Conservation (phyloP, 2,797 vertebrate species). For the Rhincodon typus region DNA sequence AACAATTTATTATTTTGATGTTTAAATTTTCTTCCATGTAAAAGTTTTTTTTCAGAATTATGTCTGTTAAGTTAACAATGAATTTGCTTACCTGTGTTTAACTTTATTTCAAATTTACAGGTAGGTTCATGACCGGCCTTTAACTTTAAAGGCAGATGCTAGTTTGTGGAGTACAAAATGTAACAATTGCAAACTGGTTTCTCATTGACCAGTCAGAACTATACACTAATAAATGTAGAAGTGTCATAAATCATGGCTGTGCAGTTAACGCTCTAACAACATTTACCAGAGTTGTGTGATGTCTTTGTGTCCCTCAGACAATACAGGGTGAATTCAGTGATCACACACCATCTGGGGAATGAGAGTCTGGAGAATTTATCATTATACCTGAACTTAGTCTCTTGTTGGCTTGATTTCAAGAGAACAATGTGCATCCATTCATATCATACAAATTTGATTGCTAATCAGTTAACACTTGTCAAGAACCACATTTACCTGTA, state of each 20-base stretch:
- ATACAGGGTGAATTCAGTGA: background rate
- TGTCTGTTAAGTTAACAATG: background rate
- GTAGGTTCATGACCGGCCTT: background rate
- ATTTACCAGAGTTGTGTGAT: background rate
- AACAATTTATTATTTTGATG: too few species aligned
- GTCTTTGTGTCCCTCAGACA: background rate
- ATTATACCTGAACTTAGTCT: background rate
- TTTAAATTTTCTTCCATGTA: background rate
- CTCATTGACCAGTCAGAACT: background rate
- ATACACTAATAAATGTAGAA: background rate
- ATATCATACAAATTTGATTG: conserved; percentile 12
- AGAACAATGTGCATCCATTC: background rate
- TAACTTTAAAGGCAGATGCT: background rate
- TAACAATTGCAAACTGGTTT: background rate
- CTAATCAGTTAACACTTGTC: conserved; percentile 21
- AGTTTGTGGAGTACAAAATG: background rate
- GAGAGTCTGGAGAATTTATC: background rate
- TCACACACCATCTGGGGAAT: background rate
- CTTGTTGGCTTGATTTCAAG: background rate
- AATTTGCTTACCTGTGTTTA: too few species aligned
- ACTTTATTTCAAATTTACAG: background rate
- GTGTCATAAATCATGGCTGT: background rate
- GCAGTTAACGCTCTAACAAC: background rate
- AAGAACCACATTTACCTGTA: conserved; percentile 23
- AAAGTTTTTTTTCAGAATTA: background rate